Percentiles rank a stretch among this genome's conserved stretches.
These are phyloP conservation scores for Trichopria drosophilae DNA, from an alignment of 2,888 invertebrate genomes.

Conservation along the genomic window DNA sequence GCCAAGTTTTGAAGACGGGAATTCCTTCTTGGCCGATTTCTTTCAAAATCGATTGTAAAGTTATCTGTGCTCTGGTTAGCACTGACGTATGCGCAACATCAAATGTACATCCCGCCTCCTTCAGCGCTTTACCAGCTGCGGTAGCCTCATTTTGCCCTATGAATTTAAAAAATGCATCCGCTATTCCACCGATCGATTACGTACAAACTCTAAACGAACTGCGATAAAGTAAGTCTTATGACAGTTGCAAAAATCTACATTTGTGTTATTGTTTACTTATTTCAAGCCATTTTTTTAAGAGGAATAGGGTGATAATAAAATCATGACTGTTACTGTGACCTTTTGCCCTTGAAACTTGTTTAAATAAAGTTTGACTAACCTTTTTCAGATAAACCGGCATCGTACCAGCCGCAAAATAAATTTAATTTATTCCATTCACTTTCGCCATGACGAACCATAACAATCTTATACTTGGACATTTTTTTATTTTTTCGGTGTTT, in stretches of 20 bases:
- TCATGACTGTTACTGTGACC: constrained; percentile 42
- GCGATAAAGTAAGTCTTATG: too few relatives aligned
- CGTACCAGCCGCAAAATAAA: constrained; percentile 68
- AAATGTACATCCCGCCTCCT: constrained; percentile 71
- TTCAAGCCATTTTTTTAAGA: too few relatives aligned
- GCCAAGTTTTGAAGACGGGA: constrained; percentile 75
- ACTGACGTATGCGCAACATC: constrained; percentile 82
- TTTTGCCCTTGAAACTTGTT: constrained; percentile 47
- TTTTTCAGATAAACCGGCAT: constrained; percentile 65
- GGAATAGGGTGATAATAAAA: too few relatives aligned
- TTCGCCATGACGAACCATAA: constrained; percentile 69
- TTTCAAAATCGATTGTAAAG: constrained; percentile 69
- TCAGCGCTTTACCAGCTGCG: constrained; percentile 73
- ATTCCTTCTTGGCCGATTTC: constrained; percentile 70
- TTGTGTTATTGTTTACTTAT: too few relatives aligned
- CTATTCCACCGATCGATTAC: too few relatives aligned
- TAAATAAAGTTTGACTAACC: constrained; percentile 52
- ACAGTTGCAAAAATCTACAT: too few relatives aligned
- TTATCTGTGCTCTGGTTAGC: constrained; percentile 75
- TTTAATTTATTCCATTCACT: constrained; percentile 69
- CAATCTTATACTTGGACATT: constrained; percentile 62
- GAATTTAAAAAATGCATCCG: too few relatives aligned
- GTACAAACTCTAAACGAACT: too few relatives aligned
- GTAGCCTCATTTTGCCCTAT: constrained; percentile 70
- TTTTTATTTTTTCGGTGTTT: constrained; percentile 25